Conservation (phyloP, 2,113 vertebrate species). For the Pseudopipra pipra region DNA sequence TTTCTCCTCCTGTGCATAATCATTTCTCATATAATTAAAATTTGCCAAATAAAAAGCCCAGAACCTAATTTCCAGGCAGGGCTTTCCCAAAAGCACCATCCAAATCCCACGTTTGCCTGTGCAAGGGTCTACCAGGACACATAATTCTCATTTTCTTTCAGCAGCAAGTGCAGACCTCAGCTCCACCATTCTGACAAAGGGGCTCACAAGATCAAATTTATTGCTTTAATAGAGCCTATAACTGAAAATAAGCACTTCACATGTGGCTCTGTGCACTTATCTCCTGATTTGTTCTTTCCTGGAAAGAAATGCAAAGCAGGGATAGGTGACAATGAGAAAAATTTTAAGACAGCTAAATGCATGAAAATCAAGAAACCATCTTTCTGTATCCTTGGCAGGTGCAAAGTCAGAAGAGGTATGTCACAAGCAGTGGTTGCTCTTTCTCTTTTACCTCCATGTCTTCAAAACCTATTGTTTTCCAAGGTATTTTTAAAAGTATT, state of each 20-base stretch:
- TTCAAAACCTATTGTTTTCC: not conserved
- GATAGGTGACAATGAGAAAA: not conserved
- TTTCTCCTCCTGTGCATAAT: not conserved
- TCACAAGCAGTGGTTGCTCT: not conserved
- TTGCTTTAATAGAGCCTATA: not conserved
- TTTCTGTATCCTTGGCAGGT: not conserved
- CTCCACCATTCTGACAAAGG: not conserved
- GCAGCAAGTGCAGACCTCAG: not conserved
- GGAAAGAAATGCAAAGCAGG: not conserved
- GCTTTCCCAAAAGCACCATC: not conserved
- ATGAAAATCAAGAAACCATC: not conserved
- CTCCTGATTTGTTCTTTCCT: not conserved
- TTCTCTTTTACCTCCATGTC: not conserved
- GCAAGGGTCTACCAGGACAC: not conserved
- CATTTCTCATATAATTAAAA: not conserved
- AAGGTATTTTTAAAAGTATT: not conserved
- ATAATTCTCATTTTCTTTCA: not conserved
- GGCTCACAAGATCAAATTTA: not conserved
- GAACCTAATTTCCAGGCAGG: not conserved
- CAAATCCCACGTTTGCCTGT: fast-evolving
- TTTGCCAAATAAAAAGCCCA: not conserved
- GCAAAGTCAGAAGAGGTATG: not conserved
- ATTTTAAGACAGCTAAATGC: not conserved
- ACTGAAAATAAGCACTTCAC: not conserved
- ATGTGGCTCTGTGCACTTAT: not conserved